Evolutionary conservation across 2,113 vertebrate genomes (phyloP), one percentile per base, ranked within the genome.

Genomic region (Daphoenositta chrysoptera): DNA sequence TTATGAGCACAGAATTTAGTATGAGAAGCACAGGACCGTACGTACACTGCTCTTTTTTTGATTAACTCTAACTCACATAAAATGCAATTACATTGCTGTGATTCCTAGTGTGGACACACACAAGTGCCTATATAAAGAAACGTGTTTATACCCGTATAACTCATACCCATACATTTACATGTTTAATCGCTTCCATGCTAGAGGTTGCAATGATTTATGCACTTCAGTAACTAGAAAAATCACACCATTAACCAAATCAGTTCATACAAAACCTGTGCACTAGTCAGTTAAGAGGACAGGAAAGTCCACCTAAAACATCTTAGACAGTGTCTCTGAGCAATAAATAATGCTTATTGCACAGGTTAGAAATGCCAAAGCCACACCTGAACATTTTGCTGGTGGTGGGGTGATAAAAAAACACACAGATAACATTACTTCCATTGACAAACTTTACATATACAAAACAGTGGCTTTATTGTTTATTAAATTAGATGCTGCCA

Each of bases 391-490:
- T 88, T 93, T 91, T 90, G 56, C 48, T 92, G 69, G 60, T 90
- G 72, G 82, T 81, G 45, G 56, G 48, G 88, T 89, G 88, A 91
- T 94, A 90, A 95, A 95, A 96, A 88, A 95, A 64, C 9, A 95
- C n/a, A 94, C 7, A 93, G 93, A 94, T 96, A 97, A 96, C 96
- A 95, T 96, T 96, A 90, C 66, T 96, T 93, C 76, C 90, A 94
- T 86, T 95, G 88, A 95, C 92, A 96, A 92, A 93, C 56, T 95
- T 92, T 82, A 93, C 87, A 96, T 94, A 93, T 35, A 92, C 95
- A 96, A 95, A 94, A 35, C 64, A 93, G 76, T 4, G 60, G 87
- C 93, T 96, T 94, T 92, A 97, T 96, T 96, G 95, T 97, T 95
- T 92, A 92, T 87, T 94, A 97, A 93, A 95, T 96, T 82, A 93